These are phyloP conservation scores for Drosophila recens DNA, from an alignment of 2,888 invertebrate genomes.

Conservation along the genomic window DNA sequence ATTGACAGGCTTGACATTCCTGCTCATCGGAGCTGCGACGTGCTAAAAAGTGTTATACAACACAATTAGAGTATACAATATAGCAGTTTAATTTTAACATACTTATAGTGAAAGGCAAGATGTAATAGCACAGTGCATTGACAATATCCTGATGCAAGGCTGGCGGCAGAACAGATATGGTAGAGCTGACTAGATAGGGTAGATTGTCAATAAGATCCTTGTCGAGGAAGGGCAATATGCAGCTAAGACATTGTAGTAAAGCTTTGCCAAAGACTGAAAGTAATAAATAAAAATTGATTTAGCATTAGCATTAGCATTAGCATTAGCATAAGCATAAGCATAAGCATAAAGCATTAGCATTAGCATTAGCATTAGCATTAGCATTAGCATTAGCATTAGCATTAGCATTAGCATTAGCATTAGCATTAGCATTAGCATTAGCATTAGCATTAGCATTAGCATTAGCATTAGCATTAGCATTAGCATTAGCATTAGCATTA, in stretches of 20 bases:
- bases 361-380: slow-evolving; percentile 4
- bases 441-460: too few relatives aligned
- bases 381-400: neutral
- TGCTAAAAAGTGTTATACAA: slow-evolving; percentile 85
- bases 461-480: too few relatives aligned
- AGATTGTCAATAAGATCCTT: slow-evolving; percentile 98
- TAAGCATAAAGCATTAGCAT: slow-evolving; percentile 1
- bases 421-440: too few relatives aligned
- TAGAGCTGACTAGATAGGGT: slow-evolving; percentile 96
- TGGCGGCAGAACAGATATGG: slow-evolving; percentile 95
- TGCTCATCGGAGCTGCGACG: slow-evolving; percentile 90
- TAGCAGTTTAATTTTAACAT: slow-evolving; percentile 84
- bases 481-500: too few relatives aligned
- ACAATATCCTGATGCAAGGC: slow-evolving; percentile 97
- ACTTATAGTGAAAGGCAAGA: slow-evolving; percentile 98
- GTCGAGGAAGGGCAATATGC: slow-evolving; percentile 97
- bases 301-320: neutral
- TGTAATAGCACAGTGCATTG: slow-evolving; percentile 96
- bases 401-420: too few relatives aligned
- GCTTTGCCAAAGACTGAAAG: slow-evolving; percentile 96
- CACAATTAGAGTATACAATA: neutral
- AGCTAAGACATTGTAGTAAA: slow-evolving; percentile 96
- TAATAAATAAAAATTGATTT: neutral
- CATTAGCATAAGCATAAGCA: slow-evolving; percentile 6
- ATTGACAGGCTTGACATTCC: slow-evolving; percentile 93